Percentiles rank a stretch among this genome's conserved stretches.
Conservation (phyloP, 2,888 invertebrate genomes). For the Drepanosiphum platanoidis region DNA sequence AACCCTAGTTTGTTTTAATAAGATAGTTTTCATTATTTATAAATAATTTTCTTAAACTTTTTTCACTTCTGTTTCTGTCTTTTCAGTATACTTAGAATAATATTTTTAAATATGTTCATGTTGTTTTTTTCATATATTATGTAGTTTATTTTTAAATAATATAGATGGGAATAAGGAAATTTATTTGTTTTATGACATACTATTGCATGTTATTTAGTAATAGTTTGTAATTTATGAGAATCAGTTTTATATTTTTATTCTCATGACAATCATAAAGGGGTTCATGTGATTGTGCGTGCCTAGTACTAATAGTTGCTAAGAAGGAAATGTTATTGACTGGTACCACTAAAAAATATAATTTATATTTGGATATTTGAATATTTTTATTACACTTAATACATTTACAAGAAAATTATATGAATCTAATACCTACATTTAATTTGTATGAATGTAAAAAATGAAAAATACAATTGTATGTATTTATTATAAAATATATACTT, state of each 20-base stretch:
- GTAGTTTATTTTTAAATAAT: conserved; percentile 30
- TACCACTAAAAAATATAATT: conserved; percentile 18
- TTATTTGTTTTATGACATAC: conserved; percentile 29
- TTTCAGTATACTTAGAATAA: background rate
- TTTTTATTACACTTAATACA: conserved; percentile 1
- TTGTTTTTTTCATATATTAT: background rate
- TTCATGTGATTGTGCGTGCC: conserved; percentile 48
- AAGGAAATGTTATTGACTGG: conserved; percentile 53
- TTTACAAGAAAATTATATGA: background rate
- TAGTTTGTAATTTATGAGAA: conserved; percentile 39
- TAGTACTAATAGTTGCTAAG: conserved; percentile 42
- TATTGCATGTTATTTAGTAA: conserved; percentile 46
- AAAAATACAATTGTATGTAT: background rate
- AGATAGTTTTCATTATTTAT: background rate
- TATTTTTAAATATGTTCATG: background rate
- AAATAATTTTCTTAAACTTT: background rate
- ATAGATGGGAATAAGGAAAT: background rate
- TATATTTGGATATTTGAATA: conserved; percentile 24
- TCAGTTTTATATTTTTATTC: conserved; percentile 36
- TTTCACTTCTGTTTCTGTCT: background rate
- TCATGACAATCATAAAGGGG: conserved; percentile 52
- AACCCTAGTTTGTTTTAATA: conserved; percentile 64
- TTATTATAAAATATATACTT: conserved; percentile 5
- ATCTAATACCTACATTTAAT: background rate
- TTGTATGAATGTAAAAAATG: background rate